phyloP scores from a whole-genome alignment of 2,797 vertebrate species.

The Salarias fasciatus region DNA sequence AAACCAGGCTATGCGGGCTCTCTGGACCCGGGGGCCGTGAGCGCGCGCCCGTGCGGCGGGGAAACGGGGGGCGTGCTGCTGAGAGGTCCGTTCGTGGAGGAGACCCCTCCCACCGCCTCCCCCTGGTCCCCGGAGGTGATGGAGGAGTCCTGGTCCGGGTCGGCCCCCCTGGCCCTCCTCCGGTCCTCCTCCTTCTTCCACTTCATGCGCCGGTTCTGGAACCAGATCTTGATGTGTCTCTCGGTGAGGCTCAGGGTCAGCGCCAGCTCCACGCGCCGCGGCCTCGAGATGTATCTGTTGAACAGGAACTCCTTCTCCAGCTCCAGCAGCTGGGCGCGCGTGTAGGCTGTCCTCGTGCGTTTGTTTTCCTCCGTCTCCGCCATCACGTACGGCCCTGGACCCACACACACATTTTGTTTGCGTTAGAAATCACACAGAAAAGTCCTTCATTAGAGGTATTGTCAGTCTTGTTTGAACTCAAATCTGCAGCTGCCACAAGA shows the following conservation, averaged over 20 bases:
- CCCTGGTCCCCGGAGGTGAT: slow-evolving; percentile 90
- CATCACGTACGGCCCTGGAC: slow-evolving; percentile 86
- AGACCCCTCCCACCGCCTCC: slow-evolving; percentile 68
- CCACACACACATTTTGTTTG: neutral
- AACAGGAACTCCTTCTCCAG: slow-evolving; percentile 98
- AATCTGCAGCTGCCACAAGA: neutral
- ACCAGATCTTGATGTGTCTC: slow-evolving; percentile 98
- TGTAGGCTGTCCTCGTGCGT: slow-evolving; percentile 96
- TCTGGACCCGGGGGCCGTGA: slow-evolving; percentile 55
- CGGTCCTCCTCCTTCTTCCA: slow-evolving; percentile 99
- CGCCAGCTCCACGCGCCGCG: slow-evolving; percentile 94
- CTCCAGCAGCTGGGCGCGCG: slow-evolving; percentile 94
- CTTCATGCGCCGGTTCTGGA: slow-evolving; percentile 96
- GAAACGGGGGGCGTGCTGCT: slow-evolving; percentile 70
- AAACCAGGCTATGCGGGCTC: slow-evolving; percentile 72
- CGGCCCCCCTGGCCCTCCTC: slow-evolving; percentile 79
- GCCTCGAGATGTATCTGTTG: slow-evolving; percentile 97
- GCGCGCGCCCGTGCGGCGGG: slow-evolving; percentile 66
- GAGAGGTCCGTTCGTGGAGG: slow-evolving; percentile 61
- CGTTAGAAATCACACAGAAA: too few species aligned
- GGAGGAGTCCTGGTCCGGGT: slow-evolving; percentile 93
- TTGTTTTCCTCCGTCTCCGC: slow-evolving; percentile 95
- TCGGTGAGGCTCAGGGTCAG: slow-evolving; percentile 96
- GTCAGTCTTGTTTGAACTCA: neutral
- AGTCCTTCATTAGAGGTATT: neutral